Base-by-base conservation (phyloP, 1,140 invertebrate species). In the Aphaenogaster rudis region DNA sequence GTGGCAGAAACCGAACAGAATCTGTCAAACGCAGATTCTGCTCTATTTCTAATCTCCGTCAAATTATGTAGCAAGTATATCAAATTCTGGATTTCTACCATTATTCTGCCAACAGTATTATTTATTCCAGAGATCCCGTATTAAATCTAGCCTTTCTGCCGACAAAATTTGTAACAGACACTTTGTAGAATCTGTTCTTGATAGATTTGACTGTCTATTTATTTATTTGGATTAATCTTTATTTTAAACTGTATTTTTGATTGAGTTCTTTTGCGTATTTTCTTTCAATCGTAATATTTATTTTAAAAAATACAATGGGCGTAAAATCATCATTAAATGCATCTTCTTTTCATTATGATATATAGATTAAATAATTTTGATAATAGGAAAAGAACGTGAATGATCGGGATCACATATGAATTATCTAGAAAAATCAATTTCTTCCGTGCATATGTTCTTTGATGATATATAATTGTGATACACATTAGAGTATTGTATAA, bases 391-490 rank as follows among this genome's bases (percentile, higher is more conserved):
- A 21, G 17, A 21, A 9, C 45, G 8, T 50, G 15, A 28, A 74
- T 52, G 28, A 8, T 17, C 3, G 45, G 1, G n/a, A 57, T 74
- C 50, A 54, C 50, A 39, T 17, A 50, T 74, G 3, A 54, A 39
- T 76, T 57, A 57, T n/a, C 0, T 54, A 36, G 28, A 48, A 48
- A 63, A 64, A 78, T 36, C 21, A 64, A 78, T 78, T 64, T 48
- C 6, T 6, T 3, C 0, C 5, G 1, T 36, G 59, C 36, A 61
- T 11, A 13, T 48, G 21, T 9, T 64, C 36, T 78, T 78, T 50
- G 13, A 48, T 79, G 72, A 57, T 42, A 3, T 36, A 33, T 64
- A 79, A 79, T 66, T 45, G 28, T 64, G 59, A 3, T 78, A 78
- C 42, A 8, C 42, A 36, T 66, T 79, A 66, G 28, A 79, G 15